These are phyloP conservation scores for Takifugu ocellatus DNA, from an alignment of 2,797 vertebrate genomes.

Conservation along the genomic window DNA sequence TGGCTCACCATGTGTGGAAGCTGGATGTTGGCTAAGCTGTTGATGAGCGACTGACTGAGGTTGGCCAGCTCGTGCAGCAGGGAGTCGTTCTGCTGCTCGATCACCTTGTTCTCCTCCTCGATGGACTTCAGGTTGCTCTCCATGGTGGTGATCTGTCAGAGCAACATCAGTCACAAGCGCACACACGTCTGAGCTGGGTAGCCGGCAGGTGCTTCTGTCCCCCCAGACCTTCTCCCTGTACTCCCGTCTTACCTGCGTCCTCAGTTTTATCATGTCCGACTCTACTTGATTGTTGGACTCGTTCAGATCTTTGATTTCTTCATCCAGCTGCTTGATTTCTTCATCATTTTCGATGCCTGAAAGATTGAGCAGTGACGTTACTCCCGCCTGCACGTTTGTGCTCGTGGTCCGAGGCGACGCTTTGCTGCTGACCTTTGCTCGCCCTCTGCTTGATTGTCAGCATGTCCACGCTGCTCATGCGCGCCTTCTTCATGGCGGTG, in stretches of 20 bases:
- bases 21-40: constrained; percentile 98
- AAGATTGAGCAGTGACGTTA: not conserved
- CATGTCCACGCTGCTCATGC: constrained; percentile 95
- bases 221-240: too few species aligned
- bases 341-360: constrained; percentile 97
- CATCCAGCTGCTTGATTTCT: constrained; percentile 98
- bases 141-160: constrained; percentile 92
- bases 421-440: constrained; percentile 83
- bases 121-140: constrained; percentile 98
- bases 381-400: too few species aligned
- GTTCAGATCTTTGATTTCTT: constrained; percentile 98
- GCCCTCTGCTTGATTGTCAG: constrained; percentile 96
- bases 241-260: constrained; percentile 86
- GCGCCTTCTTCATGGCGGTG: constrained; percentile 96
- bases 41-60: constrained; percentile 98
- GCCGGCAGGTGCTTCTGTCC: not conserved
- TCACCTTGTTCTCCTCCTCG: constrained; percentile 97
- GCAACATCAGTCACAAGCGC: not conserved
- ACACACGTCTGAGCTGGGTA: not conserved
- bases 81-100: constrained; percentile 98
- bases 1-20: constrained; percentile 96
- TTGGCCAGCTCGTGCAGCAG: constrained; percentile 96
- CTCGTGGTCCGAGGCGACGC: too few species aligned
- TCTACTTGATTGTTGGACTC: constrained; percentile 98
- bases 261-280: constrained; percentile 97